A percentile compares a stretch with the other conserved stretches of the same genome.
phyloP scores from a whole-genome alignment of 1,140 invertebrate genomes.

The Tachypleus tridentatus region DNA sequence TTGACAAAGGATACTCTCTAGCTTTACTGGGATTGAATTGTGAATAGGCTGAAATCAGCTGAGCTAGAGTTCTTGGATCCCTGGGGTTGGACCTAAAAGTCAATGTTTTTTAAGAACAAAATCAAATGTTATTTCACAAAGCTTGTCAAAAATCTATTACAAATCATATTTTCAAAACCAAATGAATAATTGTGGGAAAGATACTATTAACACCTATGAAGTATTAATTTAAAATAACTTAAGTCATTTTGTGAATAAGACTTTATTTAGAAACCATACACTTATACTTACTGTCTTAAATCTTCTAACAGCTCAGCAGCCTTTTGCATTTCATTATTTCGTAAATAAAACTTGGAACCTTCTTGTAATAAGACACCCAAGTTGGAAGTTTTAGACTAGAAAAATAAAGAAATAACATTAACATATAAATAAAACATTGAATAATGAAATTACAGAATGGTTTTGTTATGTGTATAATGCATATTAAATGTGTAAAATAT shows the following conservation, averaged over 20 bases:
- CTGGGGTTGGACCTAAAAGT: constrained; percentile 48
- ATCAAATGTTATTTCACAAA: no score
- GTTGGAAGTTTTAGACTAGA: constrained; percentile 31
- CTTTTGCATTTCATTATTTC: constrained; percentile 55
- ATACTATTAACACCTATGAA: no score
- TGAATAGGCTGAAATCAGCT: constrained; percentile 77
- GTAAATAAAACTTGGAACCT: constrained; percentile 68
- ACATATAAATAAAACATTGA: background rate
- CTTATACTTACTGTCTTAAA: constrained; percentile 43
- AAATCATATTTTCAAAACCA: no score
- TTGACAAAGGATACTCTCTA: constrained; percentile 38
- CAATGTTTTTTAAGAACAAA: constrained; percentile 2
- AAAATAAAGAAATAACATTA: constrained; percentile 12
- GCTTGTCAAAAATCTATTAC: no score
- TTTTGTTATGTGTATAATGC: no score
- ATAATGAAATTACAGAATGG: no score
- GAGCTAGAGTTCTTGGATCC: constrained; percentile 65
- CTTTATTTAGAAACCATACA: no score
- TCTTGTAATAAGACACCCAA: constrained; percentile 56
- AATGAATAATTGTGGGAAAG: no score
- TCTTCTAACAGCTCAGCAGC: constrained; percentile 75
- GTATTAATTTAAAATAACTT: no score
- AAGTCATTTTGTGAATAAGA: no score
- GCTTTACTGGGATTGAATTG: constrained; percentile 63
- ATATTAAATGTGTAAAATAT: no score